Base-by-base conservation (phyloP, 2,888 invertebrate genomes). In the Rhogogaster chlorosoma region DNA sequence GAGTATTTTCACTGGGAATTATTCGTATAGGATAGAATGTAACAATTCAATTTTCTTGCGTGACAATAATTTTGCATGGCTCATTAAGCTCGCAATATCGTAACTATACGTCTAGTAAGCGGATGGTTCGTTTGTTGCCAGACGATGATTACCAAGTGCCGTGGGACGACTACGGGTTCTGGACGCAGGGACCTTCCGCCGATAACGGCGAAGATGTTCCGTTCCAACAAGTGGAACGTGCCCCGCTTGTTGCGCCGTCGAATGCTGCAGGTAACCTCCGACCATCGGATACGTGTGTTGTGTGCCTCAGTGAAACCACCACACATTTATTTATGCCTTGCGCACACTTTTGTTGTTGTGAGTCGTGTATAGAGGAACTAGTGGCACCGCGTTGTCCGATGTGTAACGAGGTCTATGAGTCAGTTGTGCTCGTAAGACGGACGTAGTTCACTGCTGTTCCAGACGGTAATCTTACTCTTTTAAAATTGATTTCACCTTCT, bases 81-180 rank as follows among this genome's bases (percentile, higher is more conserved):
- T 26, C 67, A 22, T 26, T 67, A 26, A 22, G 67, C 15, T 67
- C 29, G 22, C 12, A 22, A 67, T 67, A 67, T 67, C 29, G 67
- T 67, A 67, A 67, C 29, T 67, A 26, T 67, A 67, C 67, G 67
- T 67, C 67, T 67, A 67, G n/a, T 22, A 12, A 67, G 67, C 22
- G 67, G 67, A 67, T 67, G 67, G 22, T 67, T 67, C 67, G 67
- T 67, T 67, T 22, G 22, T 67, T 22, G 15, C n/a, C 22, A 67
- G 67, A 67, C 10, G 67, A 22, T 29, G 67, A 67, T 67, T 67
- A 67, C 67, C 26, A 67, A 29, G 67, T 67, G 29, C 67, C 22
- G 5, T 10, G 29, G 29, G 67, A 67, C 67, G 67, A 67, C 29
- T 67, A 26, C 29, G 67, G 67, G 26, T 67, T 26, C 29, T 70